Percentiles rank a stretch among this genome's conserved stretches.
Evolutionary conservation across 2,888 invertebrate species (phyloP).

Genomic region (Oligia strigilis): DNA sequence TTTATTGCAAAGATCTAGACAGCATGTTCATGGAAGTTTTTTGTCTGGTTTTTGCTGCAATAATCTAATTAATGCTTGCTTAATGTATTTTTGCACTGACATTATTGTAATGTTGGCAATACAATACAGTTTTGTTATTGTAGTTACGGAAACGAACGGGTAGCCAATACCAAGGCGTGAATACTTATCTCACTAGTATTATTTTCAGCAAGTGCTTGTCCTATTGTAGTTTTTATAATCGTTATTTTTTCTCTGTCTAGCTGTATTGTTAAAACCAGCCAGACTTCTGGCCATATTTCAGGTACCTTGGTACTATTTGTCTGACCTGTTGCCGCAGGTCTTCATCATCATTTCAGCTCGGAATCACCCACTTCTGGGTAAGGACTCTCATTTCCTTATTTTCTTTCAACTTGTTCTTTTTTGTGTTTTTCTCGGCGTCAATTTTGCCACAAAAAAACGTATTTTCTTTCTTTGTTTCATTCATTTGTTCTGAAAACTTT

Average conservation of each 20-base stretch:
- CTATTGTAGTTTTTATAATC: not conserved
- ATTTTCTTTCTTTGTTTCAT: too few relatives aligned
- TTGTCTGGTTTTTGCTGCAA: not conserved
- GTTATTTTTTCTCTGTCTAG: too few relatives aligned
- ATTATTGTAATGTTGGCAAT: not conserved
- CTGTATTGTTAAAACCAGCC: not conserved
- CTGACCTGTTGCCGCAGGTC: not conserved
- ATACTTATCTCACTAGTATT: not conserved
- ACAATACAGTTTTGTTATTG: not conserved
- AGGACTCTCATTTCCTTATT: too few relatives aligned
- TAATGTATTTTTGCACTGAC: slow-evolving; percentile 16
- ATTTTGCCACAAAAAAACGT: too few relatives aligned
- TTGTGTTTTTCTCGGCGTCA: too few relatives aligned
- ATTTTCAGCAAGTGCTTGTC: not conserved
- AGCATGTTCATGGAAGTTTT: not conserved
- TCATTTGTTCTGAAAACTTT: not conserved
- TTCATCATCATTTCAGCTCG: not conserved
- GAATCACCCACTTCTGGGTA: not conserved
- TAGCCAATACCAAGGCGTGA: not conserved
- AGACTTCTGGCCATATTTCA: not conserved
- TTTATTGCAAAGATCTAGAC: slow-evolving; percentile 23
- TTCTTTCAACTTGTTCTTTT: too few relatives aligned
- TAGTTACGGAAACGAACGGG: not conserved
- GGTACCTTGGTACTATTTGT: not conserved
- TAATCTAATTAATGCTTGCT: slow-evolving; percentile 36